Evolutionary conservation across 2,797 vertebrate genomes (phyloP).

Genomic region (Neomorphus geoffroyi): DNA sequence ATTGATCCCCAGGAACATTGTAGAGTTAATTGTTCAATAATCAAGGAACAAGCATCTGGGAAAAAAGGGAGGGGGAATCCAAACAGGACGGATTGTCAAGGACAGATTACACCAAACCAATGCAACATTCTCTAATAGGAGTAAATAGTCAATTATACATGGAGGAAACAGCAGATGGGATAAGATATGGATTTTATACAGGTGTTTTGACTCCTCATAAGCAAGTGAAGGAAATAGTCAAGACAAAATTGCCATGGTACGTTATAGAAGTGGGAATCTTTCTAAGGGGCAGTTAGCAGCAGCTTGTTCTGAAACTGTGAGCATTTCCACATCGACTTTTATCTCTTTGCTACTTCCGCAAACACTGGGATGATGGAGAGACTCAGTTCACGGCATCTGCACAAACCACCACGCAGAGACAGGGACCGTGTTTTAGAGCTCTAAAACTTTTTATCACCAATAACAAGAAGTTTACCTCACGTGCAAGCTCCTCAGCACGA

Average conservation of each 20-base stretch:
- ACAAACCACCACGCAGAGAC: background rate
- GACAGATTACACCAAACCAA: background rate
- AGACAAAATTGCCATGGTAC: background rate
- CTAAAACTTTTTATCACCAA: background rate
- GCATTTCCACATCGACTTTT: background rate
- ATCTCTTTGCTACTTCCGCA: background rate
- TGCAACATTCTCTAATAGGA: background rate
- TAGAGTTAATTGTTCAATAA: background rate
- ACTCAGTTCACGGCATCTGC: background rate
- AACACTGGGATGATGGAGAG: background rate
- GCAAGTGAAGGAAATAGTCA: background rate
- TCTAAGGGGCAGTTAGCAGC: background rate
- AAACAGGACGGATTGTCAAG: background rate
- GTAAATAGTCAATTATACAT: background rate
- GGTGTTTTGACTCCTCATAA: background rate
- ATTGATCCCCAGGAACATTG: background rate
- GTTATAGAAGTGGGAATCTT: background rate
- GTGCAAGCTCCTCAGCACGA: conserved; percentile 87
- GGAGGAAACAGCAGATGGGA: background rate
- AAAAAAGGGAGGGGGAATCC: background rate
- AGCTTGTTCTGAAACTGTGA: background rate
- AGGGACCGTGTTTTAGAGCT: background rate
- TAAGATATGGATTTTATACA: background rate
- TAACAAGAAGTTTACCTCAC: conserved; percentile 81
- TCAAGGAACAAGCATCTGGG: background rate